phyloP scores from a whole-genome alignment of 2,888 invertebrate species.

The Polia nebulosa region DNA sequence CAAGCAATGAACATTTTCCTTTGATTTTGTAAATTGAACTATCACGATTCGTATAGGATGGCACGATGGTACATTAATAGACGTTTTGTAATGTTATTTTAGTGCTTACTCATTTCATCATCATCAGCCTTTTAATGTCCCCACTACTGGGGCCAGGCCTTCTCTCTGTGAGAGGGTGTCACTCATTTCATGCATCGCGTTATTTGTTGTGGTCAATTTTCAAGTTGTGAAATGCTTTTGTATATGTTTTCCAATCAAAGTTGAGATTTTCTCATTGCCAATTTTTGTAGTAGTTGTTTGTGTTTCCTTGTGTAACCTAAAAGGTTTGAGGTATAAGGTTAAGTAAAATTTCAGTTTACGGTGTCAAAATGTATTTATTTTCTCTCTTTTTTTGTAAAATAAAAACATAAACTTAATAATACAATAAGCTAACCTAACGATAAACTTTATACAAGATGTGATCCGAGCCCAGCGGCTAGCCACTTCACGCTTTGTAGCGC shows the following conservation, averaged over 20 bases:
- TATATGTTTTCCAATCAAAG: not conserved
- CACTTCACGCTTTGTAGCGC: slow-evolving; percentile 79
- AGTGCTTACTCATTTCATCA: slow-evolving; percentile 24
- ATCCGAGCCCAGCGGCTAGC: slow-evolving; percentile 84
- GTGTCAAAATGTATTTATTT: slow-evolving; percentile 91
- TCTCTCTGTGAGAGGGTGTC: no score
- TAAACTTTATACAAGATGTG: slow-evolving; percentile 90
- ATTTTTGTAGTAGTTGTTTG: not conserved
- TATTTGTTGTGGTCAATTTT: slow-evolving; percentile 38
- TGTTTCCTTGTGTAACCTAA: not conserved
- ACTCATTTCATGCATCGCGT: slow-evolving; percentile 19
- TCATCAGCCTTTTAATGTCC: no score
- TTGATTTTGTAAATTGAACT: slow-evolving; percentile 60
- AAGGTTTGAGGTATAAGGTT: not conserved
- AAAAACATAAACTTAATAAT: slow-evolving; percentile 86
- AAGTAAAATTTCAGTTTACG: slow-evolving; percentile 74
- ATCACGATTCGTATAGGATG: slow-evolving; percentile 58
- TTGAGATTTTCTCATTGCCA: not conserved
- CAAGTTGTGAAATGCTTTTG: slow-evolving; percentile 22
- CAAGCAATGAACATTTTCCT: slow-evolving; percentile 45
- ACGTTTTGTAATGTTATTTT: slow-evolving; percentile 42
- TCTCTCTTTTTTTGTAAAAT: slow-evolving; percentile 84
- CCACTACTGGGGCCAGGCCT: no score
- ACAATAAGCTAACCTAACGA: slow-evolving; percentile 87
- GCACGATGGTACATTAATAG: slow-evolving; percentile 28